Evolutionary conservation across 1,140 invertebrate genomes (phyloP), one percentile per base, ranked within the genome.

Genomic region (Drosophila pectinifera): DNA sequence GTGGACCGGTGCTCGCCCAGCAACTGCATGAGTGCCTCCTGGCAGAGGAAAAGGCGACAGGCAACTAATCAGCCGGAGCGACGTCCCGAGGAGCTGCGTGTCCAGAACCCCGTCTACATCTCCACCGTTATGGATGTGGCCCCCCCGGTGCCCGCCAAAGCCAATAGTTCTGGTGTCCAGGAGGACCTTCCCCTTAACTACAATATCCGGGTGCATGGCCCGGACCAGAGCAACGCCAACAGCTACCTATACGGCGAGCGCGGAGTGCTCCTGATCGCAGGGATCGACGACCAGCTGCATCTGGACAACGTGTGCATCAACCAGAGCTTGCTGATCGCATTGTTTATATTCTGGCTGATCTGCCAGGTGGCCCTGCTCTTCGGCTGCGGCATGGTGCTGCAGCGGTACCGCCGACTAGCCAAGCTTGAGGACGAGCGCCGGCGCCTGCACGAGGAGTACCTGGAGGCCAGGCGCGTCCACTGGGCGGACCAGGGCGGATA

Each of bases 261-360:
- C 43, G 92, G 92, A 18, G 91, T 92, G 54, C 80, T 93, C 57
- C 72, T 94, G 18, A 92, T 93, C 22, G 93, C 93, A 1, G 93
- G 93, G 56, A 93, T 93, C 51, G 93, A 89, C 53, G 84, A 92
- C 74, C 85, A 78, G 42, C 77, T 89, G 18, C 84, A 90, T 43
- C 59, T 81, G 49, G 91, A 90, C 22, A 91, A 78, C 22, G 75
- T 92, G 45, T 92, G 91, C 72, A 76, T 92, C 8, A 91, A 92
- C 51, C 90, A 92, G 31, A 92, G 90, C 42, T 64, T 92, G 18
- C 51, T 92, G 6, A 90, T 92, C 14, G 90, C 91, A 0, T 53
- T 92, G 20, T 73, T 92, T 16, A 91, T 92, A n/a, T 79, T 92
- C 16, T 92, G 91, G 90, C 36, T 92, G 5, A 91, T 92, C 10